phyloP scores from a whole-genome alignment of 2,888 invertebrate genomes.

The Hypomecis atomaria region DNA sequence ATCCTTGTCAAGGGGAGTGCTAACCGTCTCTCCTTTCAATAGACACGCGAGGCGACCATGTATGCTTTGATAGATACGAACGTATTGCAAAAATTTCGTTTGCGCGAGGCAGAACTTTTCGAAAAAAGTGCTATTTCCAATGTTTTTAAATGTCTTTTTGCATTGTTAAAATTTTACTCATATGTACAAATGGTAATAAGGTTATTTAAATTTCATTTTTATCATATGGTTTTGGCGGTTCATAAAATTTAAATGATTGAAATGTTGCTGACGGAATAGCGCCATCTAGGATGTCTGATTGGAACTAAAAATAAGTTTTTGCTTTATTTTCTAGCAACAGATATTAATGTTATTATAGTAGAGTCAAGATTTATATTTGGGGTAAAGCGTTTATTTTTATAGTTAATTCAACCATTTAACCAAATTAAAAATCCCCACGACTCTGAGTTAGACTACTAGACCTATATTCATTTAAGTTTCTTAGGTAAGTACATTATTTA shows the following conservation, averaged over 20 bases:
- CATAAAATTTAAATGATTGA: neutral
- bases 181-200: neutral
- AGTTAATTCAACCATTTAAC: no score
- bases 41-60: conserved; percentile 86
- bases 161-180: neutral
- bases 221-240: neutral
- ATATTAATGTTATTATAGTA: no score
- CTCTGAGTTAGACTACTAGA: no score
- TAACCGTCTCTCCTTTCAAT: conserved; percentile 99
- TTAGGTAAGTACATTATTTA: no score
- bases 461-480: no score
- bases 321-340: neutral
- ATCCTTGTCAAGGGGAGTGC: conserved; percentile 99
- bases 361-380: no score
- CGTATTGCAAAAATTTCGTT: conserved; percentile 36
- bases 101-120: conserved; percentile 48
- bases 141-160: conserved; percentile 22
- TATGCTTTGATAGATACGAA: conserved; percentile 40
- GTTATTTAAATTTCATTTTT: neutral
- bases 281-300: conserved; percentile 44
- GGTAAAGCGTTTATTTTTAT: no score
- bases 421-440: no score
- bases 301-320: conserved; percentile 4
- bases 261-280: conserved; percentile 14
- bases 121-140: conserved; percentile 1